Base-by-base conservation (phyloP, 2,797 vertebrate species). In the Danionella dracula region DNA sequence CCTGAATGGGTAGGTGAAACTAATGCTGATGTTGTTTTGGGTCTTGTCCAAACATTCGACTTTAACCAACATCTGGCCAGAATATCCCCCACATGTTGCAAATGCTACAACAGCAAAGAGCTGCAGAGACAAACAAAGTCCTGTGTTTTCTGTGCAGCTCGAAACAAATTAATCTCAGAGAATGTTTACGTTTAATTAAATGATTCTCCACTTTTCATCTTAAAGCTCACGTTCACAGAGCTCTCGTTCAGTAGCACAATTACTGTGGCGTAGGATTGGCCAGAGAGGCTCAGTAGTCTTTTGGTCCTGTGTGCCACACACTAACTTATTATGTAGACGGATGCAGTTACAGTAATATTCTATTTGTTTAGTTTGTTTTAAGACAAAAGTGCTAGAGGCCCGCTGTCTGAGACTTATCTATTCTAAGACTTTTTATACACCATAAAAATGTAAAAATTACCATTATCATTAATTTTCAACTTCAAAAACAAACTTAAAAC, bases 71-170 rank as follows among this genome's bases (percentile, higher is more conserved):
- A 99, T 92, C 78, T 88, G 92, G 83, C 96, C 97, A 66, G 90
- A 90, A 88, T 97, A 98, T 78, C 97, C 96, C 80, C 96, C 96
- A 83, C 97, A 99, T 96, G 96, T 97, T 93, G 96, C 93, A 91
- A 99, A 99, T 66, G 96, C 97, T 92, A 97, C 99, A 87, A 99
- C 93, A 86, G 97, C 96, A 94, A 98, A 98, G 90, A 99, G 93
- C 97, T 99, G 83, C 50, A 8, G 68, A 4, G 11, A 5, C n/a
- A 84, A 72, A 76, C 15, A 62, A 76, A 78, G 75, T n/a, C n/a
- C n/a, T n/a, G n/a, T n/a, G n/a, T n/a, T n/a, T n/a, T n/a, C n/a
- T n/a, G n/a, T n/a, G n/a, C n/a, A n/a, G n/a, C n/a, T n/a, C 27
- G 29, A 48, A 41, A 15, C n/a, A 0, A 49, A 16, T 10, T 19